Evolutionary conservation across 2,113 vertebrate species (phyloP), one percentile per base, ranked within the genome.

Genomic region (Chaetura pelagica): DNA sequence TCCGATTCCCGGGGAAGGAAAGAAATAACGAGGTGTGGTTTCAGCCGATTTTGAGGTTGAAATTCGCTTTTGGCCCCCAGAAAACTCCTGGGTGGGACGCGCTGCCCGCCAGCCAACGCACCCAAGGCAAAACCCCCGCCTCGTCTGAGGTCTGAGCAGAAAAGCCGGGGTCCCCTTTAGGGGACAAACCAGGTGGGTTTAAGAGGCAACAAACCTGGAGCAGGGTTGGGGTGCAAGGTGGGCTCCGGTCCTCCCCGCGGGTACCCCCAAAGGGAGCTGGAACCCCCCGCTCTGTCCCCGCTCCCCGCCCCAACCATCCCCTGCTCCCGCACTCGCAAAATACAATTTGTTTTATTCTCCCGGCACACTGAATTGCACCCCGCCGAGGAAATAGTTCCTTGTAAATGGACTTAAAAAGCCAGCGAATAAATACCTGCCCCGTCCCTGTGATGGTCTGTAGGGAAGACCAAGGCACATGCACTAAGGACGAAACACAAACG

Each of bases 211-310:
- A 85, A 49, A 68, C 2, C 44, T 12, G 23, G 14, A 3, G 4
- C 18, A 49, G 26, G 27, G 34, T 51, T 35, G 35, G 63, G 69
- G 38, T 76, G 30, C 20, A 15, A 88, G 71, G 5, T 10, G 42
- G 2, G 0, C 18, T 67, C 30, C 12, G 6, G 14, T 42, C 40
- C 42, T 30, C 44, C 75, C 29, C 51, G 15, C 22, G 26, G 7
- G 30, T 44, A 16, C 8, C 63, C 54, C 21, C 6, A 16, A 77
- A 62, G 1, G 13, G 27, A 62, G 55, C 8, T 75, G 51, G 54
- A 77, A n/a, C 9, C 1, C 12, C 15, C 32, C 6, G 6, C 30
- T 3, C 58, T 83, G 20, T 0, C 9, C 17, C 21, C 3, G 2
- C n/a, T 83, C 10, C 48, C 6, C 2, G 3, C 34, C 20, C 11